Conservation (phyloP, 2,888 invertebrate genomes). For the Phyllotreta striolata region DNA sequence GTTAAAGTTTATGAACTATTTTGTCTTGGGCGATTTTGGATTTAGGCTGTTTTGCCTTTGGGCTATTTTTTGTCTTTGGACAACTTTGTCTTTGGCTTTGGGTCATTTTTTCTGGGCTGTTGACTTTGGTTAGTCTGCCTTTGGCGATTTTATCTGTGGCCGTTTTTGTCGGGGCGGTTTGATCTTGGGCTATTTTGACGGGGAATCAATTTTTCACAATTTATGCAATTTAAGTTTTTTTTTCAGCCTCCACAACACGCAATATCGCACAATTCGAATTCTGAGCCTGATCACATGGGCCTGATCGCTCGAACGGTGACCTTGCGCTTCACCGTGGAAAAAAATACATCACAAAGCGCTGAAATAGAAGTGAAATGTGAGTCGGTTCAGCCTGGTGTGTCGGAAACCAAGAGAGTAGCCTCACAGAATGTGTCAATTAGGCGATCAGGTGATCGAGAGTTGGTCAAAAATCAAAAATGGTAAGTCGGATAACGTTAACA, state of each 20-base stretch:
- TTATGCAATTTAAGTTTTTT: slow-evolving; percentile 10
- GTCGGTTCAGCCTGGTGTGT: slow-evolving; percentile 54
- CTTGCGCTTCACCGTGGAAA: slow-evolving; percentile 50
- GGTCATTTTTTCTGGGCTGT: no score
- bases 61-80: no score
- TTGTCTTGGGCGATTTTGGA: no score
- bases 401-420: slow-evolving; percentile 50
- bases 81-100: no score
- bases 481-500: slow-evolving; percentile 7
- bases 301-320: slow-evolving; percentile 51
- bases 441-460: slow-evolving; percentile 43
- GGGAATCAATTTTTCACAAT: no score
- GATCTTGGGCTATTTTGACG: no score
- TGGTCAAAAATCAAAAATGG: slow-evolving; percentile 51
- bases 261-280: slow-evolving; percentile 51
- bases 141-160: no score
- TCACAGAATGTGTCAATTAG: slow-evolving; percentile 46
- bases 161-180: no score
- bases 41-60: no score
- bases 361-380: slow-evolving; percentile 55
- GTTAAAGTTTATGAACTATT: no score
- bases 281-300: slow-evolving; percentile 49
- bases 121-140: no score
- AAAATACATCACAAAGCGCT: slow-evolving; percentile 49
- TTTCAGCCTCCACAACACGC: slow-evolving; percentile 50